These are phyloP conservation scores for Gisinianus flammeolus DNA, from an alignment of 2,888 invertebrate genomes.

Conservation along the genomic window DNA sequence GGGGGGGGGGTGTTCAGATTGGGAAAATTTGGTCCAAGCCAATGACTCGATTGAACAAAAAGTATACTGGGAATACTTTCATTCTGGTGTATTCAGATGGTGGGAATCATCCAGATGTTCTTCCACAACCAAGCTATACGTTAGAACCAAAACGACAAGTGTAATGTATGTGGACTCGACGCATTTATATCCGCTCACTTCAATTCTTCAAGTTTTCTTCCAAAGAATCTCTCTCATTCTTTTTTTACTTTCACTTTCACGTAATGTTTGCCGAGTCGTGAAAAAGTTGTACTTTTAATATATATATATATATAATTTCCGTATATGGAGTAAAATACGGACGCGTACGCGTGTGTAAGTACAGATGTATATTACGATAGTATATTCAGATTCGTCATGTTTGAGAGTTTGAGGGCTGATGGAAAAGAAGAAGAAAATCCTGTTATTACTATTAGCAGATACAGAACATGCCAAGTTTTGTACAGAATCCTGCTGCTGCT, in stretches of 20 bases:
- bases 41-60: conserved; percentile 1
- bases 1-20: neutral
- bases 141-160: too few relatives aligned
- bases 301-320: neutral
- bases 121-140: too few relatives aligned
- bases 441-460: too few relatives aligned
- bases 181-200: neutral
- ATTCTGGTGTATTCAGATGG: conserved; percentile 6
- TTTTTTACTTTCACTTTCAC: neutral
- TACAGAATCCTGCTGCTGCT: too few relatives aligned
- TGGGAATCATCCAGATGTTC: conserved; percentile 18
- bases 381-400: neutral
- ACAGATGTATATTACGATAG: neutral
- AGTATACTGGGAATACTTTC: neutral
- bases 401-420: neutral
- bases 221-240: neutral
- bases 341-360: neutral
- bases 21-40: conserved; percentile 1
- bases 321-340: neutral
- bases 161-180: too few relatives aligned
- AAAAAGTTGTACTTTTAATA: conserved; percentile 2
- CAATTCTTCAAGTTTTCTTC: neutral
- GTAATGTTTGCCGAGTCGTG: conserved; percentile 9
- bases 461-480: too few relatives aligned
- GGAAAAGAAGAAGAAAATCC: neutral